phyloP scores from a whole-genome alignment of 2,888 invertebrate species.

The Diplazon laetatorius region DNA sequence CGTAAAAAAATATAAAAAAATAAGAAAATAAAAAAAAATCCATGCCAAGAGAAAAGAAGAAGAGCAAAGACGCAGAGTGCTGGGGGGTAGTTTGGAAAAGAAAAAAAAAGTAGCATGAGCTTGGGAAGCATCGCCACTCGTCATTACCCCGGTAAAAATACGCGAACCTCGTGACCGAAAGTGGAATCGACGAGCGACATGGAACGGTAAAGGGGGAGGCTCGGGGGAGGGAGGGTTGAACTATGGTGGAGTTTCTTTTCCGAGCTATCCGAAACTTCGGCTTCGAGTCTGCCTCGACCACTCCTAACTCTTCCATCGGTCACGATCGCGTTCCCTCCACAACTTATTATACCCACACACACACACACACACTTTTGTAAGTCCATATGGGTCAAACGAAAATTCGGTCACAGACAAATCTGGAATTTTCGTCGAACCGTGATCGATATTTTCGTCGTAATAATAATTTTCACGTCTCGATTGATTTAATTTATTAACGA shows the following conservation, averaged over 20 bases:
- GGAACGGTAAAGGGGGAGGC: no score
- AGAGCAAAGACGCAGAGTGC: conserved; percentile 1
- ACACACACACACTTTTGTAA: neutral
- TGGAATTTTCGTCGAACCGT: conserved; percentile 17
- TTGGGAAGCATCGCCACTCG: conserved; percentile 26
- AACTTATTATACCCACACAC: conserved; percentile 52
- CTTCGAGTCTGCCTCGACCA: conserved; percentile 6
- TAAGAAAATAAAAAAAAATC: conserved; percentile 20
- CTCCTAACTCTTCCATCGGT: conserved; percentile 2
- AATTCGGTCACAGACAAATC: conserved; percentile 45
- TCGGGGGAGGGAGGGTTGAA: conserved; percentile 11
- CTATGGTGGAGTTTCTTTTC: conserved; percentile 39
- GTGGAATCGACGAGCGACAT: conserved; percentile 1
- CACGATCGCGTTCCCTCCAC: conserved; percentile 21
- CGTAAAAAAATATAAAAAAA: no score
- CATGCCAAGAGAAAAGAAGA: conserved; percentile 3
- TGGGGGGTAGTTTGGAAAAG: no score
- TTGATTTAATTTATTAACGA: conserved; percentile 8
- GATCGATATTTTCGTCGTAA: conserved; percentile 5
- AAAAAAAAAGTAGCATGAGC: conserved; percentile 28
- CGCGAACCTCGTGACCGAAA: neutral
- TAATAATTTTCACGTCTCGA: neutral
- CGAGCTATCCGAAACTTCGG: conserved; percentile 41
- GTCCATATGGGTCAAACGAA: conserved; percentile 18
- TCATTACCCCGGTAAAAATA: conserved; percentile 43